phyloP scores from a whole-genome alignment of 2,888 invertebrate species.

The Tholera decimalis region DNA sequence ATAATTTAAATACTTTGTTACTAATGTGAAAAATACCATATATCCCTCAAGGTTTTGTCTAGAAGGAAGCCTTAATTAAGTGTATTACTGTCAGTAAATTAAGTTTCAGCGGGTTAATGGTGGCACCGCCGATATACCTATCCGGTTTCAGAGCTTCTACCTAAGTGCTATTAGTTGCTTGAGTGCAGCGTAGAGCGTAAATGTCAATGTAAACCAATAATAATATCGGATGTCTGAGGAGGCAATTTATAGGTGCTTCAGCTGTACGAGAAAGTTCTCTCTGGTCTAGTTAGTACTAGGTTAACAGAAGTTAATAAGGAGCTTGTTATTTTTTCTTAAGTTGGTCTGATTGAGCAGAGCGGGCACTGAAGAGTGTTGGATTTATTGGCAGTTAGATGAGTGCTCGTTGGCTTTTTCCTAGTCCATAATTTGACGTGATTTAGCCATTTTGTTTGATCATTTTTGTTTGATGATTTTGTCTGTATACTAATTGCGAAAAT shows the following conservation, averaged over 20 bases:
- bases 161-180: slow-evolving; percentile 55
- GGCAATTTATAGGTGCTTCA: not conserved
- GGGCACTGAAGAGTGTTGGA: not conserved
- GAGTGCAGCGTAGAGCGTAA: slow-evolving; percentile 43
- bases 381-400: too few relatives aligned
- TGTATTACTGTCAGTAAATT: slow-evolving; percentile 35
- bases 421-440: not conserved
- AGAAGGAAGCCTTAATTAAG: slow-evolving; percentile 43
- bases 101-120: slow-evolving; percentile 42
- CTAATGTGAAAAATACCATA: slow-evolving; percentile 14
- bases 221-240: slow-evolving; percentile 31
- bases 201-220: slow-evolving; percentile 43
- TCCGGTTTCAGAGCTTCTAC: slow-evolving; percentile 52
- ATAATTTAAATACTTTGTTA: not conserved
- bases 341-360: not conserved
- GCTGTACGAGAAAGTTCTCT: slow-evolving; percentile 3
- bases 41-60: slow-evolving; percentile 6
- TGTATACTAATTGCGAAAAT: too few relatives aligned
- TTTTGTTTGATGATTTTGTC: too few relatives aligned
- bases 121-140: slow-evolving; percentile 43
- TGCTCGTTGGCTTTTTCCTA: not conserved
- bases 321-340: not conserved
- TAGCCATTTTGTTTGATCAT: not conserved
- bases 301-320: not conserved
- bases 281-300: slow-evolving; percentile 8